Evolutionary conservation across 1,140 invertebrate genomes (phyloP).

Genomic region (Atta texana): DNA sequence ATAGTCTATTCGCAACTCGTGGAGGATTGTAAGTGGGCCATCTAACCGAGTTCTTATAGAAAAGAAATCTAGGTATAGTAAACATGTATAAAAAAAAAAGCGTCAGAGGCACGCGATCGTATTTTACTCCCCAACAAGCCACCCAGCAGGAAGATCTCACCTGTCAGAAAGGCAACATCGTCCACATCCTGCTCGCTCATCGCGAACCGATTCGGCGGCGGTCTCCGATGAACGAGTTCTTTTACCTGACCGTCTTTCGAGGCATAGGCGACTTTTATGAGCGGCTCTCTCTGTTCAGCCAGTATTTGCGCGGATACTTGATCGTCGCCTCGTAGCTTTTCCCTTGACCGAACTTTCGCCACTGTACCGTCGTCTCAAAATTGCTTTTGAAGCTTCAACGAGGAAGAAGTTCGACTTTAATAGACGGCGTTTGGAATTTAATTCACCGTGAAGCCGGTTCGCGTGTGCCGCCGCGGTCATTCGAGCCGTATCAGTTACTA

Average conservation of each 20-base stretch:
- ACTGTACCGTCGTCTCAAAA: conserved; percentile 47
- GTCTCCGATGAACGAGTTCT: conserved; percentile 85
- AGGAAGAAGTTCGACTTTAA: conserved; percentile 23
- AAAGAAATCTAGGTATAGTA: conserved; percentile 13
- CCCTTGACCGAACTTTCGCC: conserved; percentile 27
- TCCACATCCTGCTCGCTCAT: conserved; percentile 96
- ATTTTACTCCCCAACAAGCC: background rate
- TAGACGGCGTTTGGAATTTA: conserved; percentile 5
- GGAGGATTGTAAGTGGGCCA: conserved; percentile 82
- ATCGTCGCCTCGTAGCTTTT: conserved; percentile 52
- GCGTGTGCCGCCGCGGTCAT: background rate
- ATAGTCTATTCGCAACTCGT: conserved; percentile 68
- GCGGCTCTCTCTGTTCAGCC: conserved; percentile 84
- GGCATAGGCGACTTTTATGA: conserved; percentile 87
- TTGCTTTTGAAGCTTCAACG: conserved; percentile 46
- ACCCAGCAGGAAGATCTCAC: conserved; percentile 84
- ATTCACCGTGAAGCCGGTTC: conserved; percentile 23
- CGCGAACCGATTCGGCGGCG: conserved; percentile 82
- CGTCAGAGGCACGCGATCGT: background rate
- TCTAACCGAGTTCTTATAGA: conserved; percentile 76
- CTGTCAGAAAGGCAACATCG: conserved; percentile 96
- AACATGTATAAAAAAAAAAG: background rate
- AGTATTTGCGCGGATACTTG: conserved; percentile 74
- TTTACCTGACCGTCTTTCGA: conserved; percentile 85
- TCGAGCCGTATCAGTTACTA: background rate